These are phyloP conservation scores for Aromia moschata DNA, from an alignment of 2,888 invertebrate species.

Conservation along the genomic window DNA sequence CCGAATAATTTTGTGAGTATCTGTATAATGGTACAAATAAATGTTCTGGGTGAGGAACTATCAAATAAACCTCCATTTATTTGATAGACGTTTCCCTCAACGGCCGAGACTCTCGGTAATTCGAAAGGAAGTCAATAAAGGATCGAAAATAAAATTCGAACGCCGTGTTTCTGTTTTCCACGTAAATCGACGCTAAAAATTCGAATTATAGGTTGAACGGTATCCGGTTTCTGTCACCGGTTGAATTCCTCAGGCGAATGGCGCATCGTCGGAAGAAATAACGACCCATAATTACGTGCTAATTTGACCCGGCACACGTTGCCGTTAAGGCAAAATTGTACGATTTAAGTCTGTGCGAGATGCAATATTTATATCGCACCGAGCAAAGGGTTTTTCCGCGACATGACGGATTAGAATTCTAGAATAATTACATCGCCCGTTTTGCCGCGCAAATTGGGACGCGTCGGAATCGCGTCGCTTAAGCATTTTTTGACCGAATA, in stretches of 20 bases:
- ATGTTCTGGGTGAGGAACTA: too few relatives aligned
- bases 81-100: too few relatives aligned
- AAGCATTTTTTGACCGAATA: too few relatives aligned
- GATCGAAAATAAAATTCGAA: too few relatives aligned
- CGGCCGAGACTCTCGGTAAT: too few relatives aligned
- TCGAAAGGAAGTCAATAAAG: too few relatives aligned
- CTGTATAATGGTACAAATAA: too few relatives aligned
- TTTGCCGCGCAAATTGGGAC: too few relatives aligned
- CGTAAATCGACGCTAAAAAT: constrained; percentile 1
- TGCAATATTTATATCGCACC: background rate
- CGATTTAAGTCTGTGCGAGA: background rate
- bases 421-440: background rate
- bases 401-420: too few relatives aligned
- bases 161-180: background rate
- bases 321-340: background rate
- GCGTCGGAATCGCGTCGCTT: too few relatives aligned
- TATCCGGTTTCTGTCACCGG: background rate
- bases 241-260: background rate
- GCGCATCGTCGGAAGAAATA: background rate
- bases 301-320: background rate
- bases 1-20: too few relatives aligned
- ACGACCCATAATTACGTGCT: background rate
- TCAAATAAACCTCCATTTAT: too few relatives aligned
- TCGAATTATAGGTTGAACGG: background rate
- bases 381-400: background rate